Base-by-base conservation (phyloP, 2,797 vertebrate species). In the Gorsachius magnificus region DNA sequence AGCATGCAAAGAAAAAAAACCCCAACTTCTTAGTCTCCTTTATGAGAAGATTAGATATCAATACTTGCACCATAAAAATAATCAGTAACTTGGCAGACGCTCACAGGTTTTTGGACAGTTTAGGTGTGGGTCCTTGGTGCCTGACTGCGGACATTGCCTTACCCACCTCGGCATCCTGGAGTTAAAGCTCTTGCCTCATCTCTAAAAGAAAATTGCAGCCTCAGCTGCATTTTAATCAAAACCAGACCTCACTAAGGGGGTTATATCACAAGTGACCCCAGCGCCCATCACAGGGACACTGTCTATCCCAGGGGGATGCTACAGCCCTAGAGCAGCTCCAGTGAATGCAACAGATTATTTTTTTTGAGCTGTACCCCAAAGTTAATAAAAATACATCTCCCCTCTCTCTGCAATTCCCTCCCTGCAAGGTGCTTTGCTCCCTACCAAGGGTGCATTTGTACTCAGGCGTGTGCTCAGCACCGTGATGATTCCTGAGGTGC, bases 211-310 rank as follows among this genome's bases (percentile, higher is more conserved):
- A 84, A 89, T 14, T 45, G 45, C 48, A 87, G 57, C 24, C 60
- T 74, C 36, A 29, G 16, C 8, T 65, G n/a, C 10, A 36, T 48
- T 83, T 92, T 45, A 57, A 33, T 41, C 31, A 54, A 58, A 86
- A 77, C 24, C 54, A 66, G 57, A 43, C 24, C 14, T 56, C 61
- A 56, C 38, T 35, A 60, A 65, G 26, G 13, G 22, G 9, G 10
- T 29, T 0, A 0, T 26, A 66, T 57, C 36, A 78, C 0, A 0
- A 18, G 5, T 8, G 20, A 61, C 20, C 33, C 33, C 57, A 50
- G 0, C 13, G 31, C 1, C 0, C 33, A 75, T 10, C 53, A 31
- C 29, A 31, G 51, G 31, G 20, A 2, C n/a, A 21, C 31, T 16
- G 26, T 46, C 36, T 83, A 2, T 64, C 36, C 24, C 18, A 33